A percentile compares a stretch with the other conserved stretches of the same genome.
Conservation (phyloP, 2,113 vertebrate genomes). For the Circaetus cinerascens region DNA sequence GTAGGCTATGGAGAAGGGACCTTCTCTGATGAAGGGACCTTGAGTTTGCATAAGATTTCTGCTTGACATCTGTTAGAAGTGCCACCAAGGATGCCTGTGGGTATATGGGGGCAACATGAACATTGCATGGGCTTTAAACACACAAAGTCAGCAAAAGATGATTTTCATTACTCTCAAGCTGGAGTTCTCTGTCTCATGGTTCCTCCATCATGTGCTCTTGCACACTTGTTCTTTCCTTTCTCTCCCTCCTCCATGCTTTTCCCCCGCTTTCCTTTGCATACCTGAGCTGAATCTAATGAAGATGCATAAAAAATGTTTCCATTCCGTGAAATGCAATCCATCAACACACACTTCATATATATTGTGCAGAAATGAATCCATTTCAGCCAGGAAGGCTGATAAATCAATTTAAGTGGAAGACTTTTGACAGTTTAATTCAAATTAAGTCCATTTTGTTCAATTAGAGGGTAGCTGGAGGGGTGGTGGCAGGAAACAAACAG, state of each 20-base stretch:
- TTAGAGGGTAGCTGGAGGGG: slow-evolving; percentile 55
- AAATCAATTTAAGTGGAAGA: slow-evolving; percentile 75
- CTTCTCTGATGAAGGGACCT: background rate
- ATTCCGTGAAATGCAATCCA: slow-evolving; percentile 53
- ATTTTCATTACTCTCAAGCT: background rate
- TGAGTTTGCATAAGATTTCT: background rate
- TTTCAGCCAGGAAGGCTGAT: slow-evolving; percentile 62
- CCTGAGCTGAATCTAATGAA: slow-evolving; percentile 28
- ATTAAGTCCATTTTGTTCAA: slow-evolving; percentile 78
- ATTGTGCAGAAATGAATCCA: slow-evolving; percentile 67
- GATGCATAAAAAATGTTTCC: slow-evolving; percentile 48
- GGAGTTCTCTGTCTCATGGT: background rate
- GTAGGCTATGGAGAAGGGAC: background rate
- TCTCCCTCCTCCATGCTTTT: background rate
- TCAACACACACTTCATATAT: slow-evolving; percentile 68
- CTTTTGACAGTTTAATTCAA: slow-evolving; percentile 78
- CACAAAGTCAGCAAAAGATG: background rate
- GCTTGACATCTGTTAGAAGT: background rate
- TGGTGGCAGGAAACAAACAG: slow-evolving; percentile 28
- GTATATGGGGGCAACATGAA: background rate
- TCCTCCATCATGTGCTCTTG: background rate
- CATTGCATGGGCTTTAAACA: background rate
- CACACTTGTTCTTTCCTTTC: background rate
- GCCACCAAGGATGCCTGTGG: background rate
- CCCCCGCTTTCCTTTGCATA: background rate